Conservation (phyloP, 2,113 vertebrate species). For the Ailurus styani region DNA sequence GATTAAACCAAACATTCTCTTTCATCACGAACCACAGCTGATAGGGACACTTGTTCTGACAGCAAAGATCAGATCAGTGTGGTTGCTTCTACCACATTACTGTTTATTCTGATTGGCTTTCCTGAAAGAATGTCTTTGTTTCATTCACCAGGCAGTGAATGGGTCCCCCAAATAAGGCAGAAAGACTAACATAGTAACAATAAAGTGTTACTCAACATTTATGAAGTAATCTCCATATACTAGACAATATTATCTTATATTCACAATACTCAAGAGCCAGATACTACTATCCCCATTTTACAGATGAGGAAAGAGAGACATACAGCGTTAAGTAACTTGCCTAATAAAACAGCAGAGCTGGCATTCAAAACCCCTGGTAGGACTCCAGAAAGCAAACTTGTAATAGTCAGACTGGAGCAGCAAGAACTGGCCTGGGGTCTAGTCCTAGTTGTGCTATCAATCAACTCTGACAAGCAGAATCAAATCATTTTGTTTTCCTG, state of each 20-base stretch:
- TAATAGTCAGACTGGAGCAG: neutral
- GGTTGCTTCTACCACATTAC: neutral
- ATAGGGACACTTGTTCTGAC: neutral
- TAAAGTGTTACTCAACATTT: neutral
- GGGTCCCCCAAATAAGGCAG: neutral
- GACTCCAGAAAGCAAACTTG: neutral
- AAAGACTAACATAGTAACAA: slow-evolving; percentile 7
- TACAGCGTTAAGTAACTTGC: neutral
- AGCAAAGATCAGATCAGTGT: neutral
- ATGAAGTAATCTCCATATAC: neutral
- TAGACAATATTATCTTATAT: neutral
- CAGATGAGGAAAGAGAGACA: slow-evolving; percentile 45
- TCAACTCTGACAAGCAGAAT: neutral
- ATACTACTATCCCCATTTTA: neutral
- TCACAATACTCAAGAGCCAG: neutral
- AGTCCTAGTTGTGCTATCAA: neutral
- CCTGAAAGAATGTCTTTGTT: neutral
- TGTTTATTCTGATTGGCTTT: neutral
- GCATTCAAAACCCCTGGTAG: neutral
- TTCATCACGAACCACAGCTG: neutral
- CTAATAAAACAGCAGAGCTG: neutral
- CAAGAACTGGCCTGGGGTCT: neutral
- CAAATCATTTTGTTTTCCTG: neutral
- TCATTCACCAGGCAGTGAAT: neutral
- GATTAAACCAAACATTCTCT: neutral